Percentiles rank a stretch among this genome's conserved stretches.
Evolutionary conservation across 2,797 vertebrate species (phyloP).

Genomic region (Chromis chromis): DNA sequence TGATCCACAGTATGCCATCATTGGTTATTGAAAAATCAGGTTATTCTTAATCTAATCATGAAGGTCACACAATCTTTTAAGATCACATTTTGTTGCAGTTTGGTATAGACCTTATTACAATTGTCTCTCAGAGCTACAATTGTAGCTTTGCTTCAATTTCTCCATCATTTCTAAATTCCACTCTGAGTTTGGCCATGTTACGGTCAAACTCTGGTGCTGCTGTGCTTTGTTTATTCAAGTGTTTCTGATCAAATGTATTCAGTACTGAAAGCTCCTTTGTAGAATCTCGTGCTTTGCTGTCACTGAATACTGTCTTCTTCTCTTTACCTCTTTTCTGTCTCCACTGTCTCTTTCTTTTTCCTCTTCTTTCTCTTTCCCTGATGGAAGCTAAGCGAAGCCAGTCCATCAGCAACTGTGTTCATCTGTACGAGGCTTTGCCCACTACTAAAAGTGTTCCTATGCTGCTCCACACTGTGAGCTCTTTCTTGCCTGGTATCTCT

Average conservation of each 20-base stretch:
- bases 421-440: conserved; percentile 97
- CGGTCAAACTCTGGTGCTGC: neutral
- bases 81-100: neutral
- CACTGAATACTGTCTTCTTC: conserved; percentile 66
- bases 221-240: conserved; percentile 6
- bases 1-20: too few species aligned
- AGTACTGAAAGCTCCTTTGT: conserved; percentile 3
- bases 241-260: conserved; percentile 10
- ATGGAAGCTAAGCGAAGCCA: conserved; percentile 99
- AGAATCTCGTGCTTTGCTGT: conserved; percentile 30
- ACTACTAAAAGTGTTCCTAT: conserved; percentile 97
- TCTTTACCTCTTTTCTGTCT: conserved; percentile 58
- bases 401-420: conserved; percentile 99
- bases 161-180: neutral
- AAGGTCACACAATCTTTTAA: neutral
- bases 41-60: too few species aligned
- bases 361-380: conserved; percentile 80
- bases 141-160: neutral
- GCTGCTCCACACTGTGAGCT: conserved; percentile 99
- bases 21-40: too few species aligned
- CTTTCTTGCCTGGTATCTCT: conserved; percentile 99
- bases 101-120: neutral
- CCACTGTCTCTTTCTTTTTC: conserved; percentile 67
- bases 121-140: neutral
- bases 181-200: neutral